A percentile compares a stretch with the other conserved stretches of the same genome.
phyloP scores from a whole-genome alignment of 30 jellyfish, hydroid and myxozoan genomes.

The Turritopsis dohrnii region DNA sequence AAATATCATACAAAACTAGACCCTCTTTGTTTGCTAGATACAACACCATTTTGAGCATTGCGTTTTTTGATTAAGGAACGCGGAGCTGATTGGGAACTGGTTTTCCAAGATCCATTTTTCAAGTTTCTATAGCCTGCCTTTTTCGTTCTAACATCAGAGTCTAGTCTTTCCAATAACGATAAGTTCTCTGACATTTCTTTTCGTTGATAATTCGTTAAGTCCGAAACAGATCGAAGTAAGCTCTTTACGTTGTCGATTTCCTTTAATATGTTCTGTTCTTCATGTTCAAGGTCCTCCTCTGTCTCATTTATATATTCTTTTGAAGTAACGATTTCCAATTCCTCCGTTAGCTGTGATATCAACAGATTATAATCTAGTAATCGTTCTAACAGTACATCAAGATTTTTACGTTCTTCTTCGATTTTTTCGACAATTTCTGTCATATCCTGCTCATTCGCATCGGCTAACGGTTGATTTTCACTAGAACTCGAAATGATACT shows the following conservation, averaged over 20 bases:
- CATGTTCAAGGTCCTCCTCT: slow-evolving; percentile 3
- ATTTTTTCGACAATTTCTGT: background rate
- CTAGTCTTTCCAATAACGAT: slow-evolving; percentile 10
- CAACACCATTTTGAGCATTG: slow-evolving; percentile 13
- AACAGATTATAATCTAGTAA: slow-evolving; percentile 1
- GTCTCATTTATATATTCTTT: background rate
- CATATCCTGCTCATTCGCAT: background rate
- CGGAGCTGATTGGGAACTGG: slow-evolving; percentile 30
- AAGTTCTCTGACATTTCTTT: slow-evolving; percentile 26
- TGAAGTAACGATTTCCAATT: background rate
- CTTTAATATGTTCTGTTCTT: background rate
- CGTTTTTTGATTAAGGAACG: slow-evolving; percentile 16
- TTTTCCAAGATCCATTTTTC: slow-evolving; percentile 30
- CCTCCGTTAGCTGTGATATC: slow-evolving; percentile 22
- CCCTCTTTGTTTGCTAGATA: slow-evolving; percentile 9
- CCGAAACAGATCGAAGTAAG: slow-evolving; percentile 25
- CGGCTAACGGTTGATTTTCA: slow-evolving; percentile 1
- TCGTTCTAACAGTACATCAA: slow-evolving; percentile 7
- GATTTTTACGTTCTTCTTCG: background rate
- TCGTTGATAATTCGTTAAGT: slow-evolving; percentile 28
- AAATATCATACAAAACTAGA: background rate
- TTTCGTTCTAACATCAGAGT: slow-evolving; percentile 15
- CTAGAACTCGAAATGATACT: background rate
- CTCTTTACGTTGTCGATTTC: slow-evolving; percentile 20
- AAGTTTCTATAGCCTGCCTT: slow-evolving; percentile 28